A percentile compares a stretch with the other conserved stretches of the same genome.
Conservation (phyloP, 2,113 vertebrate species). For the Spea multiplicata region DNA sequence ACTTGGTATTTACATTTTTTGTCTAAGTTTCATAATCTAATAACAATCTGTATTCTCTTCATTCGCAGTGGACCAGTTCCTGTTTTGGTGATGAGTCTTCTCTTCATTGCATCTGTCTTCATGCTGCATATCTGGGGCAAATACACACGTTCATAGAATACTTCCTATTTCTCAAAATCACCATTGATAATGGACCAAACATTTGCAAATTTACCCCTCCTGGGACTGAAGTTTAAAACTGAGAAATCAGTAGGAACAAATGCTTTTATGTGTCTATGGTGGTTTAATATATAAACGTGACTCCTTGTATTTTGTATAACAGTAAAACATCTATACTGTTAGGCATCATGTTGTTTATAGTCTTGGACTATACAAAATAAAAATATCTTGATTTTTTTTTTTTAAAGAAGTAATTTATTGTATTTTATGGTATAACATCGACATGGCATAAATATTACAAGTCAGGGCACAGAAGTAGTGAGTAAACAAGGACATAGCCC, state of each 20-base stretch:
- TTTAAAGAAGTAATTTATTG: too few relatives aligned
- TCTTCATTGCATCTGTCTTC: slow-evolving; percentile 98
- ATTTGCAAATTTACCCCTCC: slow-evolving; percentile 45
- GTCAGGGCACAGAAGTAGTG: too few relatives aligned
- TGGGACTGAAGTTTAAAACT: neutral
- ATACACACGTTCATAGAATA: slow-evolving; percentile 92
- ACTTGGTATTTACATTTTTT: too few relatives aligned
- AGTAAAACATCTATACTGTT: neutral
- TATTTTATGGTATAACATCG: too few relatives aligned
- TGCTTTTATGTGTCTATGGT: neutral
- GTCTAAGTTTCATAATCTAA: neutral
- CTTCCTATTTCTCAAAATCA: slow-evolving; percentile 51
- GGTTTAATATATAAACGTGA: neutral
- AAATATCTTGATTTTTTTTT: neutral
- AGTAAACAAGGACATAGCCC: too few relatives aligned
- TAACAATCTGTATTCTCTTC: slow-evolving; percentile 49
- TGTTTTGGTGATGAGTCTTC: slow-evolving; percentile 97
- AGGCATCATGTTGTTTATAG: neutral
- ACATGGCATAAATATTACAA: too few relatives aligned
- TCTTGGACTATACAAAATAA: neutral
- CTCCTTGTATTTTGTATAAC: neutral
- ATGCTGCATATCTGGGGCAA: slow-evolving; percentile 99
- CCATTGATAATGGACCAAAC: slow-evolving; percentile 88
- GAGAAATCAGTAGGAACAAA: neutral
- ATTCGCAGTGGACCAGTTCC: slow-evolving; percentile 90